These are phyloP conservation scores for Trachelus stipa DNA, from an alignment of 2,888 invertebrate species.

Conservation along the genomic window DNA sequence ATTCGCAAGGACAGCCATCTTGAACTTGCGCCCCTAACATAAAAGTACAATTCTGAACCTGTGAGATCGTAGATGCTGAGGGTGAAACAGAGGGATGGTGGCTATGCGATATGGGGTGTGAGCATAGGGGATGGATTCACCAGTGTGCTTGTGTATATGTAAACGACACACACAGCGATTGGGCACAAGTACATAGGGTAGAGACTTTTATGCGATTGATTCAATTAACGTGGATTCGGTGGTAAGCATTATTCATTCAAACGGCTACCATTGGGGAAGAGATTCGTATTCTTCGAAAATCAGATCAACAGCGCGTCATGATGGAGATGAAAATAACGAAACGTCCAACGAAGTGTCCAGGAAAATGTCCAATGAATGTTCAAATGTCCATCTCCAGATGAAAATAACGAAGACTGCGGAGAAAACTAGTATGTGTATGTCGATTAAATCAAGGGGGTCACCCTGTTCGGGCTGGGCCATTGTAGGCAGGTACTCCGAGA, in stretches of 20 bases:
- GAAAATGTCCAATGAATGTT: too few species aligned
- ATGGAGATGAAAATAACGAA: too few species aligned
- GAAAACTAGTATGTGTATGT: too few species aligned
- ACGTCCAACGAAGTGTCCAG: too few species aligned
- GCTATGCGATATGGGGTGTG: too few species aligned
- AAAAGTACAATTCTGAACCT: not conserved
- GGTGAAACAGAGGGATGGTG: too few species aligned
- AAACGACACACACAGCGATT: not conserved
- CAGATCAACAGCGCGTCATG: too few species aligned
- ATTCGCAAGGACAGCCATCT: slow-evolving; percentile 18
- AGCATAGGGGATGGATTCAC: not conserved
- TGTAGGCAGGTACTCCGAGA: too few species aligned
- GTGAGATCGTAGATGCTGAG: not conserved
- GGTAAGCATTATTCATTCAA: slow-evolving; percentile 23
- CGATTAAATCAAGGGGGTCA: too few species aligned
- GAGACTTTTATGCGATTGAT: slow-evolving; percentile 24
- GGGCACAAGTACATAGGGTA: slow-evolving; percentile 16
- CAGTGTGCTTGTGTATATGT: not conserved
- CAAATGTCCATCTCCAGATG: too few species aligned
- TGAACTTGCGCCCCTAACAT: slow-evolving; percentile 13
- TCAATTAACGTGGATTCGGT: slow-evolving; percentile 19
- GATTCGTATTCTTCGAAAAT: slow-evolving; percentile 5
- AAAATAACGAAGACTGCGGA: too few species aligned
- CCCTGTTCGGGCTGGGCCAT: too few species aligned
- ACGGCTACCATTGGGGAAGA: slow-evolving; percentile 14